Evolutionary conservation across 2,113 vertebrate species (phyloP), one percentile per base, ranked within the genome.

Genomic region (Mystacornis crossleyi): DNA sequence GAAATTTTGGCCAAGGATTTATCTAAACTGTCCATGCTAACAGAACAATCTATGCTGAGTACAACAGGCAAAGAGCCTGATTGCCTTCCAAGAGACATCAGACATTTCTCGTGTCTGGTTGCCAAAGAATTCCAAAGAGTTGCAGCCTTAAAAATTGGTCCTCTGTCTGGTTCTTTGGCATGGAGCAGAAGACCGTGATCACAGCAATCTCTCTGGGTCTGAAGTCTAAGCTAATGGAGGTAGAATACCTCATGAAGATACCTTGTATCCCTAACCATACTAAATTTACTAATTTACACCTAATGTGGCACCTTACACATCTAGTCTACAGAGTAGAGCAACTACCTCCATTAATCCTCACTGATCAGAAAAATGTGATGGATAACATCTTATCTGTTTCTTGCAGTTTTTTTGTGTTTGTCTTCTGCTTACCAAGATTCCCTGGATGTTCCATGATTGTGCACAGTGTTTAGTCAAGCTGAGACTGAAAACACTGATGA

Each of bases 371-470:
- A 60, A 74, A 55, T 4, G 16, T 3, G 5, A 34, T 19, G 29
- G 61, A 2, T 34, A 75, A 80, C 12, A 55, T 33, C 21, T 48
- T 18, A 25, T 9, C 34, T 65, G 9, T 74, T 92, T 82, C 21
- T 54, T 79, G 43, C 6, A 60, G 4, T 7, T 81, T 54, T 53
- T 13, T 15, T 0, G 0, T 23, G 4, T 7, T 33, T 69, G 14
- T 54, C 19, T 16, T 65, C 55, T 42, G 61, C 33, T 79, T 60
- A 33, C 28, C 24, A 40, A 18, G 43, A 8, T 73, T 12, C 5
- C 55, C 8, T 2, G 8, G 24, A 34, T 19, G 28, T 34, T 65
- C 40, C 43, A 26, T 74, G 26, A n/a, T 50, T 90, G 61, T 83
- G 14, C 34, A 65, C 29, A 31, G 8, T 23, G 16, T 60, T 83